phyloP scores from a whole-genome alignment of 2,797 vertebrate genomes.

The Cetoscarus ocellatus region DNA sequence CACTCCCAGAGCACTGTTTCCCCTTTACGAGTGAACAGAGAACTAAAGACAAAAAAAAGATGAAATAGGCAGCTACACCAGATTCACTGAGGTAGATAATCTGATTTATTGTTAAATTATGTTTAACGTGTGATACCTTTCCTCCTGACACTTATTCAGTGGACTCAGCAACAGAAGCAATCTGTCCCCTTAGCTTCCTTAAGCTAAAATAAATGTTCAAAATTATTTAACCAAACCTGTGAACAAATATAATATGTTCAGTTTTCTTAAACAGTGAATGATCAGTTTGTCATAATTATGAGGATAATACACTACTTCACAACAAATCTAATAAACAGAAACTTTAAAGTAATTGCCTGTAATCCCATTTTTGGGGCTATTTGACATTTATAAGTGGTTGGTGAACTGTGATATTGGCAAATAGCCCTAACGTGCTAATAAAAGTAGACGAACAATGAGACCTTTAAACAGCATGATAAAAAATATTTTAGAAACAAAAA shows the following conservation, averaged over 20 bases:
- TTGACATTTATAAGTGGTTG: constrained; percentile 79
- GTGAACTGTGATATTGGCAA: constrained; percentile 79
- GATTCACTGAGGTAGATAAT: background rate
- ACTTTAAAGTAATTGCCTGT: constrained; percentile 71
- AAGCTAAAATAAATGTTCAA: no score
- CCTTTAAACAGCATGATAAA: constrained; percentile 74
- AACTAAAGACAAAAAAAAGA: constrained; percentile 43
- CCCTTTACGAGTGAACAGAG: constrained; percentile 36
- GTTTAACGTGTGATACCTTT: background rate
- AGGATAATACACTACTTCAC: constrained; percentile 36
- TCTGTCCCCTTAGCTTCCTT: no score
- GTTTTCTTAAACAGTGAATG: background rate
- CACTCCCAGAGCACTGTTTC: constrained; percentile 46
- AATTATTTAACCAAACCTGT: no score
- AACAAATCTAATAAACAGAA: constrained; percentile 63
- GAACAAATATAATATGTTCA: no score
- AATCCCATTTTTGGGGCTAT: constrained; percentile 75
- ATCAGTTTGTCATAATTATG: background rate
- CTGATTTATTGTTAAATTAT: background rate
- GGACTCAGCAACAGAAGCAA: background rate
- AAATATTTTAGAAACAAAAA: constrained; percentile 44
- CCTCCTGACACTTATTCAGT: background rate
- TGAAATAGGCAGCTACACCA: constrained; percentile 19
- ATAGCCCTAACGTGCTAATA: constrained; percentile 56
- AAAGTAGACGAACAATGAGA: constrained; percentile 65